Conservation (phyloP, 2,797 vertebrate species). For the Cygnus olor region DNA sequence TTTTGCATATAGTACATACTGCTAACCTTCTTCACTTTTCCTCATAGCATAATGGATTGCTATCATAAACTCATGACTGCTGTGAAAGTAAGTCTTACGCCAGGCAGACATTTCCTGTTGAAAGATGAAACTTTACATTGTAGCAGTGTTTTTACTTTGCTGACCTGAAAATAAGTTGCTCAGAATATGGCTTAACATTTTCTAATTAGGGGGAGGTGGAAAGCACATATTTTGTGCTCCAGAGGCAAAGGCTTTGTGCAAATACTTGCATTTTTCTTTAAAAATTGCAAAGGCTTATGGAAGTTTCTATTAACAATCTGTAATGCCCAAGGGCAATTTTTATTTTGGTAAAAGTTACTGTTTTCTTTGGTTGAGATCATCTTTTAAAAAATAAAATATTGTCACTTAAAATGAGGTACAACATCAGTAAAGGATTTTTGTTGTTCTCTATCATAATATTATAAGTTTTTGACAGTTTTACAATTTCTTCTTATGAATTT, state of each 20-base stretch:
- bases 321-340: neutral
- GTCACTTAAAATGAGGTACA: neutral
- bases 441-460: neutral
- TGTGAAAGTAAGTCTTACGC: neutral
- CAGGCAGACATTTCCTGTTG: conserved; percentile 43
- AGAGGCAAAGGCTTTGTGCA: neutral
- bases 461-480: neutral
- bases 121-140: conserved; percentile 18
- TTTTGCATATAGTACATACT: neutral
- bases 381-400: neutral
- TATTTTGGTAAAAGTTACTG: neutral
- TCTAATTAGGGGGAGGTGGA: neutral
- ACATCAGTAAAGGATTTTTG: neutral
- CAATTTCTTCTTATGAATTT: neutral
- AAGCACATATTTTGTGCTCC: neutral
- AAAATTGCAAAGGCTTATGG: neutral
- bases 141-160: neutral
- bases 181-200: neutral
- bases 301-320: neutral
- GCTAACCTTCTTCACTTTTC: neutral
- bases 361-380: neutral
- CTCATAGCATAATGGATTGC: neutral
- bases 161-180: neutral
- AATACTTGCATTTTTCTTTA: neutral
- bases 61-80: neutral